These are phyloP conservation scores for Bambusicola thoracicus DNA, from an alignment of 2,113 vertebrate species.

Conservation along the genomic window DNA sequence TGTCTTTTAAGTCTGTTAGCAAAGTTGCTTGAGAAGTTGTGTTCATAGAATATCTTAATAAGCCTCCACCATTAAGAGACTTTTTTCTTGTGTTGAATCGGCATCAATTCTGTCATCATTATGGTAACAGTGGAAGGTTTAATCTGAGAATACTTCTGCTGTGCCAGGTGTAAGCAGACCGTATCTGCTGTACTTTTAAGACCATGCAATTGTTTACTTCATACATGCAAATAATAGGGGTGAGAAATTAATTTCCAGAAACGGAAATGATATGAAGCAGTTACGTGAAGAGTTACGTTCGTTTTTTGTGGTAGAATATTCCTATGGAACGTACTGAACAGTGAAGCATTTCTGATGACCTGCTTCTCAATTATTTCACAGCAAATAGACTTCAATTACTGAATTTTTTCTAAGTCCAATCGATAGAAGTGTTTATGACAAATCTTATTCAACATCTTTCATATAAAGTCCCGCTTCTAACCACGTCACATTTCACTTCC, in stretches of 20 bases:
- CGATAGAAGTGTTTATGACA: not conserved
- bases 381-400: not conserved
- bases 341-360: not conserved
- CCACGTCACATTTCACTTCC: constrained; percentile 45
- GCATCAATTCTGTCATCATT: not conserved
- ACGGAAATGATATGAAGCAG: not conserved
- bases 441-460: not conserved
- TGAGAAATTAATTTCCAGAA: not conserved
- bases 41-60: not conserved
- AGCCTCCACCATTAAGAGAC: not conserved
- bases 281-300: not conserved
- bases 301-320: not conserved
- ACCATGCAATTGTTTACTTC: not conserved
- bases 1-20: not conserved
- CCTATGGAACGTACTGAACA: not conserved
- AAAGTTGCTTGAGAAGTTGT: not conserved
- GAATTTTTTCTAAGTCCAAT: not conserved
- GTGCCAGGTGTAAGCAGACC: not conserved
- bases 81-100: not conserved
- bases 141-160: not conserved
- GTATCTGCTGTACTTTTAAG: not conserved
- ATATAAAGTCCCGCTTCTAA: constrained; percentile 31
- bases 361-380: not conserved
- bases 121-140: not conserved
- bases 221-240: not conserved